Percentiles rank a stretch among this genome's conserved stretches.
Evolutionary conservation across 2,888 invertebrate genomes (phyloP).

Genomic region (Mongoloraphidia duomilia): DNA sequence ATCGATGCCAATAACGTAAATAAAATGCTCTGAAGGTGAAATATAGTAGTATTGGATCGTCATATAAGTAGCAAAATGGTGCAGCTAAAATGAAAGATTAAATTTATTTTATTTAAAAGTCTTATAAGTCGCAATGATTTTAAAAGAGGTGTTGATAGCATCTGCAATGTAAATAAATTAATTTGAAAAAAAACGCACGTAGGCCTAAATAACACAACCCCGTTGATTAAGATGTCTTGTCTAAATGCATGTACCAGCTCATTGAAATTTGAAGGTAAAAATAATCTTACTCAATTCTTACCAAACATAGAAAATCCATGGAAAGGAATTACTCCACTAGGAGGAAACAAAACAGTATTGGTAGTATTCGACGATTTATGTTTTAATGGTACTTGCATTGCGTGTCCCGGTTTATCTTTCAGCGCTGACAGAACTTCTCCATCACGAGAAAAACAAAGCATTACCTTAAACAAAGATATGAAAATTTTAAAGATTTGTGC

Average conservation of each 20-base stretch:
- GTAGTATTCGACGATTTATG: slow-evolving; percentile 46
- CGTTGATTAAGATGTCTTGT: too few relatives aligned
- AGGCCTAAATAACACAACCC: too few relatives aligned
- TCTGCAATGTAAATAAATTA: too few relatives aligned
- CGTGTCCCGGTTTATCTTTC: slow-evolving; percentile 41
- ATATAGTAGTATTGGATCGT: slow-evolving; percentile 76
- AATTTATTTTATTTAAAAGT: slow-evolving; percentile 1
- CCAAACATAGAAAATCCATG: slow-evolving; percentile 97
- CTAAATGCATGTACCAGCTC: too few relatives aligned
- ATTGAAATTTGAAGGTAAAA: too few relatives aligned
- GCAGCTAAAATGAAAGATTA: slow-evolving; percentile 49
- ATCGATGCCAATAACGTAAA: slow-evolving; percentile 76
- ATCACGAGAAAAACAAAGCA: slow-evolving; percentile 86
- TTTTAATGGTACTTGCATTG: slow-evolving; percentile 60
- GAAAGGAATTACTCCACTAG: slow-evolving; percentile 89
- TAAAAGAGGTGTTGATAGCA: too few relatives aligned
- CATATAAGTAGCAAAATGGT: slow-evolving; percentile 86
- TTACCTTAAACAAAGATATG: slow-evolving; percentile 36
- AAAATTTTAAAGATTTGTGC: neutral
- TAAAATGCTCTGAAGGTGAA: slow-evolving; percentile 86
- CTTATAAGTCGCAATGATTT: neutral
- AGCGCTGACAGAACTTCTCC: slow-evolving; percentile 61
- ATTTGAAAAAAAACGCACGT: too few relatives aligned
- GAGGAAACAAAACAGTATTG: slow-evolving; percentile 72
- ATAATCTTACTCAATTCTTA: slow-evolving; percentile 29